Evolutionary conservation across 2,888 invertebrate species (phyloP), one percentile per base, ranked within the genome.

Genomic region (Acrobasis consociella): DNA sequence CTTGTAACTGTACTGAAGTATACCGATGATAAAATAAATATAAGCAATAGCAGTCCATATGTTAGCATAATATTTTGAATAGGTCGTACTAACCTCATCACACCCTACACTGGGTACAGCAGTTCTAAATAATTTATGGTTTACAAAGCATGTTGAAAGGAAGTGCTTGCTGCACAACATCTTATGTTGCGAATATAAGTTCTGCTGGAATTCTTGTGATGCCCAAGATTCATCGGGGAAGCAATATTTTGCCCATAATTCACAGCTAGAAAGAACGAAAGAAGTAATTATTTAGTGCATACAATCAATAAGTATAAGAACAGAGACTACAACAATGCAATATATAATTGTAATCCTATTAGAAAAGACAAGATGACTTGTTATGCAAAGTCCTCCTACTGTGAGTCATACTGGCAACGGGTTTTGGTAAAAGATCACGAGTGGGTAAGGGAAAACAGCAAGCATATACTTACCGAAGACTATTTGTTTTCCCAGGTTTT

Each of bases 231-330:
- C 50, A 8, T 60, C 16, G 13, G 60, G 60, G 15, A 60, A 60
- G 49, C 60, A n/a, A n/a, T n/a, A n/a, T n/a, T n/a, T n/a, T n/a
- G n/a, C n/a, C n/a, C n/a, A 69, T 65, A 58, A 67, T 66, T 50
- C 62, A 68, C 63, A 10, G 68, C 65, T 58, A 64, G 63, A 58
- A 38, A 16, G 7, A 49, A 49, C 49, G 15, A 16, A 15, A 49
- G 16, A 7, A 15, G 8, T 49, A 22, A 15, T 49, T 49, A 49
- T 49, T 49, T n/a, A 1, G 16, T 49, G 16, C 49, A n/a, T 49
- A 49, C 15, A 15, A 15, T 49, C 11, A 15, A 8, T 49, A 49
- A 49, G 8, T 49, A 11, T 49, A 15, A 15, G 1, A 49, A n/a
- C n/a, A 3, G 49, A 49, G 49, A 2, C 49, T 7, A 15, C 49